phyloP scores from a whole-genome alignment of 1,140 invertebrate species.

The Camponotus vicinus region DNA sequence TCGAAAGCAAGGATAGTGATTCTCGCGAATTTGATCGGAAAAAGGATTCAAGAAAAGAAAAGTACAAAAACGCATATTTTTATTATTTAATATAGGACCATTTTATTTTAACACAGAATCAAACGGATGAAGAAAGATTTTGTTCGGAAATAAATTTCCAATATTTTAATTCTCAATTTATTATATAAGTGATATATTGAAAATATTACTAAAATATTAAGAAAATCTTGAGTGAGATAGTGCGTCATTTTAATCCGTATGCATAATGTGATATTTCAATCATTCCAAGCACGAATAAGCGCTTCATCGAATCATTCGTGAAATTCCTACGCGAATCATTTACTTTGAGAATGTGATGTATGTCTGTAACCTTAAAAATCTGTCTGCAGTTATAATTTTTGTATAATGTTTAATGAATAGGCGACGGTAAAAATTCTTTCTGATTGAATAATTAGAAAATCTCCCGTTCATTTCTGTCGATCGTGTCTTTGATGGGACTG shows the following conservation, averaged over 20 bases:
- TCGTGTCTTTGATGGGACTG: slow-evolving; percentile 36
- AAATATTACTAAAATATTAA: background rate
- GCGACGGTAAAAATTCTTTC: slow-evolving; percentile 3
- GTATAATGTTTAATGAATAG: background rate
- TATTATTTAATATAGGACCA: background rate
- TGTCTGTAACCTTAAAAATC: slow-evolving; percentile 7
- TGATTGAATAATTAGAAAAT: slow-evolving; percentile 62
- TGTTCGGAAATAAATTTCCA: background rate
- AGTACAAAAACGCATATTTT: background rate
- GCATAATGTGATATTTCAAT: slow-evolving; percentile 3
- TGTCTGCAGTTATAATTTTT: slow-evolving; percentile 8
- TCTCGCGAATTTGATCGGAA: slow-evolving; percentile 25
- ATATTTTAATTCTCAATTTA: background rate
- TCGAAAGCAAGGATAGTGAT: slow-evolving; percentile 31
- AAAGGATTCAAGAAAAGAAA: background rate
- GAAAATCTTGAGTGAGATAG: background rate
- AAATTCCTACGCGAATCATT: slow-evolving; percentile 25
- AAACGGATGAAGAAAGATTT: background rate
- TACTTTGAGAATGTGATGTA: background rate
- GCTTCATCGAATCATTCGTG: slow-evolving; percentile 2
- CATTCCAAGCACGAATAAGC: background rate
- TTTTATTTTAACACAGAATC: background rate
- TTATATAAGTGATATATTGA: slow-evolving; percentile 2
- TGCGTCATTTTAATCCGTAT: background rate
- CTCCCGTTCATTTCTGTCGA: slow-evolving; percentile 10